These are phyloP conservation scores for Tragelaphus oryx DNA, from an alignment of 2,797 vertebrate species.

Conservation along the genomic window DNA sequence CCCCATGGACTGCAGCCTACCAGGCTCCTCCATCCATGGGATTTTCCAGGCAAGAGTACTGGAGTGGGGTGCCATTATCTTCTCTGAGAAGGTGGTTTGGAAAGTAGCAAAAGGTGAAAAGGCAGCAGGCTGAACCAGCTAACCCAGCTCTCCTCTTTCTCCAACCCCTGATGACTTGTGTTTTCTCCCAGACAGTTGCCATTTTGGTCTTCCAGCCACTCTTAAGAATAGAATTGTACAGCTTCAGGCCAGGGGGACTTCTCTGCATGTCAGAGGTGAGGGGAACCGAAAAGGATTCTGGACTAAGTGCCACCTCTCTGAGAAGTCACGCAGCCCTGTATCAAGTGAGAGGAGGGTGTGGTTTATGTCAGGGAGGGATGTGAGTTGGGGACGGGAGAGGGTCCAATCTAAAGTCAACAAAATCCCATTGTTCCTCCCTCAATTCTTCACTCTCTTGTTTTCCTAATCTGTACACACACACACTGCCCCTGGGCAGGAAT, in stretches of 20 bases:
- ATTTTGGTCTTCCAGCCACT: background rate
- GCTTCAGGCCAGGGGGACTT: background rate
- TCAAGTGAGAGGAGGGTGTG: background rate
- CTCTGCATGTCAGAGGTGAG: background rate
- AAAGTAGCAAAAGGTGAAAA: slow-evolving; percentile 41
- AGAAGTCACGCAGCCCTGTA: background rate
- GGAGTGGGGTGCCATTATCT: too few relatives aligned
- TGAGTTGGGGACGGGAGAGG: background rate
- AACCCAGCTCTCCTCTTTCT: background rate
- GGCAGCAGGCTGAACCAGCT: background rate
- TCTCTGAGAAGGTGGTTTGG: background rate
- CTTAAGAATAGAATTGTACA: background rate
- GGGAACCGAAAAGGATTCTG: background rate
- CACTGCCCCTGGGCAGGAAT: background rate
- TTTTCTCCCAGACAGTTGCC: background rate
- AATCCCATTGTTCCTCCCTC: background rate
- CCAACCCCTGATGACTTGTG: slow-evolving; percentile 8
- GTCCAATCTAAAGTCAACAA: background rate
- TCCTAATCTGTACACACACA: background rate
- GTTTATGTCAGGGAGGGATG: background rate
- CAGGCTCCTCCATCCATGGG: too few relatives aligned
- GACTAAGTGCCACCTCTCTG: background rate
- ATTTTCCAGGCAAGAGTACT: too few relatives aligned
- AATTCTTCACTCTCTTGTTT: background rate
- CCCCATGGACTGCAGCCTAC: too few relatives aligned